Evolutionary conservation across 2,797 vertebrate genomes (phyloP).

Genomic region (Chromobotia macracanthus): DNA sequence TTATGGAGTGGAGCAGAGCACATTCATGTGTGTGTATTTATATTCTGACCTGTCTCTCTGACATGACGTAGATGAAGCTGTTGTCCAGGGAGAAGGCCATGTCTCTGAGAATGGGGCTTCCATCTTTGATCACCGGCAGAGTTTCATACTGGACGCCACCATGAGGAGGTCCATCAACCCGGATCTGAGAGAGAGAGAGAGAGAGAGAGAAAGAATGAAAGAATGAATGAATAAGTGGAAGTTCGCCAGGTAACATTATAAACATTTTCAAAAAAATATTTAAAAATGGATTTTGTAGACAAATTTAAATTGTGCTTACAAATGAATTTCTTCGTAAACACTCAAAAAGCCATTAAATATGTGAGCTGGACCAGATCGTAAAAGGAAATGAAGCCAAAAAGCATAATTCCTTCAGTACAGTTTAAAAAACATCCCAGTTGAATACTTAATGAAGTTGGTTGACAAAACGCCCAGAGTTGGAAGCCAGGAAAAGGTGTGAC

Average conservation of each 20-base stretch:
- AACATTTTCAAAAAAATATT: neutral
- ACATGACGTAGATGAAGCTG: constrained; percentile 94
- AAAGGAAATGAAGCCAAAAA: neutral
- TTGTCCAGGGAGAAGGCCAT: constrained; percentile 94
- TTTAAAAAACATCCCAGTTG: no score
- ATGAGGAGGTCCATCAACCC: constrained; percentile 86
- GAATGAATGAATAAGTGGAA: no score
- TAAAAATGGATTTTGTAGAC: neutral
- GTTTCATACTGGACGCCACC: constrained; percentile 92
- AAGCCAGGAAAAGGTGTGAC: no score
- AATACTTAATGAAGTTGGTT: no score
- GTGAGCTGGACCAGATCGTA: neutral
- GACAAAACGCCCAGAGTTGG: no score
- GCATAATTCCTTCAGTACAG: neutral
- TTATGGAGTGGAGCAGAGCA: constrained; percentile 5
- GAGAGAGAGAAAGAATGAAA: neutral
- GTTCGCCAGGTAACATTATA: neutral
- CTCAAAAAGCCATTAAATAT: neutral
- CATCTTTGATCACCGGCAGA: constrained; percentile 88
- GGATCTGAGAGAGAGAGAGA: constrained; percentile 77
- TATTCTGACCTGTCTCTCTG: constrained; percentile 89
- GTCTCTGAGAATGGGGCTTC: constrained; percentile 88
- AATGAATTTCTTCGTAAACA: neutral
- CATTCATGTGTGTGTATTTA: constrained; percentile 12
- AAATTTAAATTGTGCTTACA: neutral